These are phyloP conservation scores for Melanotus villosus DNA, from an alignment of 2,888 invertebrate genomes.

Conservation along the genomic window DNA sequence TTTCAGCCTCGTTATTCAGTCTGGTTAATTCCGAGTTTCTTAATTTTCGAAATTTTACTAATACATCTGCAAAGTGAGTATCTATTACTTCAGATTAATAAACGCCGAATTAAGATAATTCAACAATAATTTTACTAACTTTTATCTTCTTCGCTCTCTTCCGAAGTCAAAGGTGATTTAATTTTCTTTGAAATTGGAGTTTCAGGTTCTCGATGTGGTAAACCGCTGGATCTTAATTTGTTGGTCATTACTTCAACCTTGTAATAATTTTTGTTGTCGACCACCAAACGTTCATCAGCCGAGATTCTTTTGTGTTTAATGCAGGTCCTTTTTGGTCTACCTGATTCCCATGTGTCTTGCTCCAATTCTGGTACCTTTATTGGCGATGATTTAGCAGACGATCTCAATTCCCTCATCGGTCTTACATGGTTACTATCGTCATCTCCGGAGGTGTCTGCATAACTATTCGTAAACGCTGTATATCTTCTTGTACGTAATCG, in stretches of 20 bases:
- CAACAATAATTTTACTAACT: constrained; percentile 16
- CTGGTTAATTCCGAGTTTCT: constrained; percentile 81
- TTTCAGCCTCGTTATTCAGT: constrained; percentile 88
- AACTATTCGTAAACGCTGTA: constrained; percentile 60
- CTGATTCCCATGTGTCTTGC: constrained; percentile 63
- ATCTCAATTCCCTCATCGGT: constrained; percentile 59
- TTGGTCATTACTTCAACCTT: constrained; percentile 81
- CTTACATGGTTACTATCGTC: constrained; percentile 62
- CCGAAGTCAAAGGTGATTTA: constrained; percentile 37
- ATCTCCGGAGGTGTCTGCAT: constrained; percentile 65
- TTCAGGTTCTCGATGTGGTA: constrained; percentile 49
- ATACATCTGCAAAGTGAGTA: neutral
- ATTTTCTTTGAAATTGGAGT: constrained; percentile 44
- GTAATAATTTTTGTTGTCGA: constrained; percentile 74
- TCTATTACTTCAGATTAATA: neutral
- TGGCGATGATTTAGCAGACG: constrained; percentile 50
- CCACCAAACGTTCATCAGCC: constrained; percentile 71
- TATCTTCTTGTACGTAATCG: constrained; percentile 66
- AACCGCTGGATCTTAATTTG: constrained; percentile 75
- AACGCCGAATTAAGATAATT: too few species aligned
- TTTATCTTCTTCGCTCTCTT: constrained; percentile 57
- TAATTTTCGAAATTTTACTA: constrained; percentile 2
- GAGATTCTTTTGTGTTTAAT: constrained; percentile 63
- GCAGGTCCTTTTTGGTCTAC: constrained; percentile 63
- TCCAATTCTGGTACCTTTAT: constrained; percentile 27